Conservation (phyloP, 2,113 vertebrate genomes). For the Tichodroma muraria region DNA sequence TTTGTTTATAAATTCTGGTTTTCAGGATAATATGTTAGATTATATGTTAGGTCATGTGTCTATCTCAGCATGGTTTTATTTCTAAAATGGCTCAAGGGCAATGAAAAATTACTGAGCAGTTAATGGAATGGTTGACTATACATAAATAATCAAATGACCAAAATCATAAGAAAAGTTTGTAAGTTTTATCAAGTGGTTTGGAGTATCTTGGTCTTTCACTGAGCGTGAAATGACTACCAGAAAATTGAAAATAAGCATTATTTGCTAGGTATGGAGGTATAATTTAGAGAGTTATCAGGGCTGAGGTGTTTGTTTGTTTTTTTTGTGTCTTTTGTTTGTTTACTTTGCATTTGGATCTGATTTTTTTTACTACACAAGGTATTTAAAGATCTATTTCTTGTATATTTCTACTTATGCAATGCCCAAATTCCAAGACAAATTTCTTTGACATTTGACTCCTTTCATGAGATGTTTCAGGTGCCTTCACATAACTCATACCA, state of each 20-base stretch:
- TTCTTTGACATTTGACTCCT: not conserved
- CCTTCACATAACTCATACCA: accelerated
- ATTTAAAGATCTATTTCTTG: not conserved
- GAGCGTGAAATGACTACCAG: not conserved
- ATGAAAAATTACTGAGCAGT: not conserved
- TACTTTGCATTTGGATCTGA: not conserved
- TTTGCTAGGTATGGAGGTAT: not conserved
- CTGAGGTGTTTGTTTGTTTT: not conserved
- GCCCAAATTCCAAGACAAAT: not conserved
- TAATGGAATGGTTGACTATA: not conserved
- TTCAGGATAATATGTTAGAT: not conserved
- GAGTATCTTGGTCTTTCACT: not conserved
- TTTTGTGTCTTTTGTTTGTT: not conserved
- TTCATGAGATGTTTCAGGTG: not conserved
- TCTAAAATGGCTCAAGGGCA: not conserved
- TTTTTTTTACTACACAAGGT: not conserved
- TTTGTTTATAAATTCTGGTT: not conserved
- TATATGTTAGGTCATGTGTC: not conserved
- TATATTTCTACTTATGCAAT: not conserved
- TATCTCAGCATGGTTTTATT: not conserved
- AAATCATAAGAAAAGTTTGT: not conserved
- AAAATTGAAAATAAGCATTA: not conserved
- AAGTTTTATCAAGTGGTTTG: not conserved
- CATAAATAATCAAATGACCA: not conserved
- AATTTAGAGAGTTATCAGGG: not conserved